Conservation (phyloP, 2,888 invertebrate genomes). For the Artemia sp. region DNA sequence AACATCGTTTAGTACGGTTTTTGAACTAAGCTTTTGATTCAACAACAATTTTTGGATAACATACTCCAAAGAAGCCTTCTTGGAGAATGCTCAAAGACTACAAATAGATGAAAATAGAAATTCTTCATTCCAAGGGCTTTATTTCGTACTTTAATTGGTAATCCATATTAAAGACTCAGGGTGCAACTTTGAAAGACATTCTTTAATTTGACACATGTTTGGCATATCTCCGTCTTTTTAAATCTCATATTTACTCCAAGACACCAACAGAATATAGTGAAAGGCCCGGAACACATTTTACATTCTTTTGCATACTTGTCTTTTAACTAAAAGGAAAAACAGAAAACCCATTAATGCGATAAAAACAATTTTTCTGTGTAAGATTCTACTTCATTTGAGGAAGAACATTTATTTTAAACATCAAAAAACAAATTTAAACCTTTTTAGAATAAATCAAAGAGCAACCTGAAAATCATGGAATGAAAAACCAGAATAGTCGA, state of each 20-base stretch:
- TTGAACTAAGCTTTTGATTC: too few species aligned
- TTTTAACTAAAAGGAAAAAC: slow-evolving; percentile 51
- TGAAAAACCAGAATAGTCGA: too few species aligned
- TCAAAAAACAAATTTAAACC: too few species aligned
- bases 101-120: slow-evolving; percentile 30
- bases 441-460: too few species aligned
- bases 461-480: too few species aligned
- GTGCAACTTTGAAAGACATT: slow-evolving; percentile 94
- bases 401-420: too few species aligned
- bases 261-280: slow-evolving; percentile 91
- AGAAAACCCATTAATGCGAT: slow-evolving; percentile 19
- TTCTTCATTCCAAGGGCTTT: slow-evolving; percentile 75
- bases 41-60: too few species aligned
- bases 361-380: too few species aligned
- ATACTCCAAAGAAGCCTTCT: too few species aligned
- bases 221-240: slow-evolving; percentile 90
- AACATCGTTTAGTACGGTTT: too few species aligned
- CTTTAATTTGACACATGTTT: slow-evolving; percentile 82
- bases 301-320: slow-evolving; percentile 89
- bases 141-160: slow-evolving; percentile 74
- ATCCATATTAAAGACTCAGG: slow-evolving; percentile 76
- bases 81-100: too few species aligned
- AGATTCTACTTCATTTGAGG: too few species aligned
- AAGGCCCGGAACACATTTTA: slow-evolving; percentile 82
- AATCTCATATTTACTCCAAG: slow-evolving; percentile 87